Conservation (phyloP, 2,113 vertebrate species). For the Misgurnus anguillicaudatus region DNA sequence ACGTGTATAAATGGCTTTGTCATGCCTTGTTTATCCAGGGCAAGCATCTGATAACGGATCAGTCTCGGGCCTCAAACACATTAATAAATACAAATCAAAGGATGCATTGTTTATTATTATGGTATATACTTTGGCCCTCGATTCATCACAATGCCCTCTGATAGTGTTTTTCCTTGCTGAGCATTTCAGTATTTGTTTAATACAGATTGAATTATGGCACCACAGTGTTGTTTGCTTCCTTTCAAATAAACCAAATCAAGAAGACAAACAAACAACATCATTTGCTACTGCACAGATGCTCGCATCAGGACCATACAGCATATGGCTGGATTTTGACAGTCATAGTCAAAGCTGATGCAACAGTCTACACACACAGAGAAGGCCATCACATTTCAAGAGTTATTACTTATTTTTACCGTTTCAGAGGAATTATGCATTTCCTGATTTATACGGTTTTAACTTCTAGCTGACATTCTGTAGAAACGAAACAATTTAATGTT, state of each 20-base stretch:
- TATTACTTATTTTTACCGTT: not conserved
- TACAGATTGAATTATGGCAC: not conserved
- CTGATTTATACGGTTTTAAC: not conserved
- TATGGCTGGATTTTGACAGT: not conserved
- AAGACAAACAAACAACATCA: not conserved
- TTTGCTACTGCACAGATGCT: not conserved
- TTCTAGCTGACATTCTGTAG: not conserved
- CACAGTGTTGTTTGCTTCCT: not conserved
- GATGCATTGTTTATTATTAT: not conserved
- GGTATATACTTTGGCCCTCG: not conserved
- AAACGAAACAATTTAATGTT: no score
- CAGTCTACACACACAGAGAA: not conserved
- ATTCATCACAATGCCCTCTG: not conserved
- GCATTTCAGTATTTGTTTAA: not conserved
- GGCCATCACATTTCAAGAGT: no score
- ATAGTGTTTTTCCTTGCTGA: not conserved
- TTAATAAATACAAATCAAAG: not conserved
- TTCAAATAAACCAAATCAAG: not conserved
- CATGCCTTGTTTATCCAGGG: conserved; percentile 1
- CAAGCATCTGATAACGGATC: not conserved
- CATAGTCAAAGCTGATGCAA: not conserved
- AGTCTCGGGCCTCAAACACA: not conserved
- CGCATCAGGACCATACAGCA: not conserved
- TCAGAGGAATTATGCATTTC: not conserved
- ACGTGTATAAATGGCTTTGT: not conserved